A percentile compares a stretch with the other conserved stretches of the same genome.
Evolutionary conservation across 2,888 invertebrate genomes (phyloP).

Genomic region (Alentia gelatinosa): DNA sequence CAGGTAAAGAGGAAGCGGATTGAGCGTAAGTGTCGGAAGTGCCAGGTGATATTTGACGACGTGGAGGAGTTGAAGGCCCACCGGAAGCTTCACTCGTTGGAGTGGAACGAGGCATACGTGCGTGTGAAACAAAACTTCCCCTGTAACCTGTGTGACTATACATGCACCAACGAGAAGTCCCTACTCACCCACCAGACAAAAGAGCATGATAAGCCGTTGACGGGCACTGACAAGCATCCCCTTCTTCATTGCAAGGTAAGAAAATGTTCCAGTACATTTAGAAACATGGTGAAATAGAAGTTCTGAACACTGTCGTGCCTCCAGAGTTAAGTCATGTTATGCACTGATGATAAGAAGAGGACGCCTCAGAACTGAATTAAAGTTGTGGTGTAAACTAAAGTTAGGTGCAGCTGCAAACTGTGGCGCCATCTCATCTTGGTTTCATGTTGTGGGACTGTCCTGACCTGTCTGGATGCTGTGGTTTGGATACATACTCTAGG

Average conservation of each 20-base stretch:
- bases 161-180: constrained; percentile 17
- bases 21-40: constrained; percentile 43
- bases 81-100: not conserved
- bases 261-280: too few relatives aligned
- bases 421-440: too few relatives aligned
- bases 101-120: not conserved
- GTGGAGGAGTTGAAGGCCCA: not conserved
- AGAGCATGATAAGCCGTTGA: not conserved
- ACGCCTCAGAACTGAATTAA: too few relatives aligned
- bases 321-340: too few relatives aligned
- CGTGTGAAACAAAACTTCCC: not conserved
- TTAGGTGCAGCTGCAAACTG: too few relatives aligned
- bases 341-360: too few relatives aligned
- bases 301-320: too few relatives aligned
- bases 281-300: too few relatives aligned
- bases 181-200: not conserved
- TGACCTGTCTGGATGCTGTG: too few relatives aligned
- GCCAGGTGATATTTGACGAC: constrained; percentile 26
- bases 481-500: too few relatives aligned
- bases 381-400: too few relatives aligned
- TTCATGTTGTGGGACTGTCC: not conserved
- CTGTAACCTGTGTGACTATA: not conserved
- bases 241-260: constrained; percentile 11
- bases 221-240: not conserved
- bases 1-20: constrained; percentile 11